Evolutionary conservation across 2,888 invertebrate genomes (phyloP).

Genomic region (Nomada ferruginata): DNA sequence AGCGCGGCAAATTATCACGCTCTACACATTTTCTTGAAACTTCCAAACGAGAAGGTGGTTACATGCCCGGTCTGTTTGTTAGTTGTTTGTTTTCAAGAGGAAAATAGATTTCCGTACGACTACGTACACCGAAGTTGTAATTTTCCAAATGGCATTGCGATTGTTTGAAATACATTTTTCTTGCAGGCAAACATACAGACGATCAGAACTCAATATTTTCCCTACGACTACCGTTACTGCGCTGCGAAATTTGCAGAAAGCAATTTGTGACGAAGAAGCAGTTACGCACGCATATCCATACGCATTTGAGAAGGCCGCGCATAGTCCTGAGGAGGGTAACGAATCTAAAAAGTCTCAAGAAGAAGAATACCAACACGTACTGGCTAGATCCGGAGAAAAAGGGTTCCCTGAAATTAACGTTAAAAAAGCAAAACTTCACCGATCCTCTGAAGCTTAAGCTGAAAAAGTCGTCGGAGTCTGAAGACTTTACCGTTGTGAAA

Average conservation of each 20-base stretch:
- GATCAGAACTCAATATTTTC: constrained; percentile 59
- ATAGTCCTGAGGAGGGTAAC: constrained; percentile 79
- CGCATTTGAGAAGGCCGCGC: constrained; percentile 79
- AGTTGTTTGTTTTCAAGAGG: background rate
- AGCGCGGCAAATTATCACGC: constrained; percentile 61
- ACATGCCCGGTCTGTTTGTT: background rate
- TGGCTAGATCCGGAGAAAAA: constrained; percentile 78
- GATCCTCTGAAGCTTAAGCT: constrained; percentile 78
- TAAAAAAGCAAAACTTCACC: constrained; percentile 77
- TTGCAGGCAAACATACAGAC: constrained; percentile 73
- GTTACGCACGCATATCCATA: constrained; percentile 76
- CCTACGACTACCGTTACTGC: constrained; percentile 42
- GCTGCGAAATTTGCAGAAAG: constrained; percentile 80
- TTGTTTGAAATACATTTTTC: constrained; percentile 35
- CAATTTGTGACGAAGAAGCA: constrained; percentile 78
- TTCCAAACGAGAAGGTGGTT: constrained; percentile 28
- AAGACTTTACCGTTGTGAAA: constrained; percentile 80
- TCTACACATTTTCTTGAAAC: background rate
- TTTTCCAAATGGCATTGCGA: background rate
- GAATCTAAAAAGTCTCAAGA: constrained; percentile 73
- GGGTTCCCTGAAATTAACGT: constrained; percentile 79
- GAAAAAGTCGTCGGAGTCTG: constrained; percentile 78
- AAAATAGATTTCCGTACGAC: background rate
- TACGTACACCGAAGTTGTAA: background rate
- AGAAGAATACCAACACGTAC: constrained; percentile 73